These are phyloP conservation scores for Eleginops maclovinus DNA, from an alignment of 2,113 vertebrate species.

Conservation along the genomic window DNA sequence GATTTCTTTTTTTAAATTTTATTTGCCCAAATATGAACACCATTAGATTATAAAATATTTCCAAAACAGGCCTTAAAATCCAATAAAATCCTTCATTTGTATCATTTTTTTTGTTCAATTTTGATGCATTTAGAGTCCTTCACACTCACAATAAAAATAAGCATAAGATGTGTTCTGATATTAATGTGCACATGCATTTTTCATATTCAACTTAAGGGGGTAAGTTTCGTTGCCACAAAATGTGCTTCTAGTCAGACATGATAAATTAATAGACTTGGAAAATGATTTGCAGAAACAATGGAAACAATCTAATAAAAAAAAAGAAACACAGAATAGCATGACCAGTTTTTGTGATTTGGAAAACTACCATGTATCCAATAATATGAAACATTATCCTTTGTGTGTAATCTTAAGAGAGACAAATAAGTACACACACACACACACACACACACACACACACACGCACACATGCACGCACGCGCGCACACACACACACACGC, in stretches of 20 bases:
- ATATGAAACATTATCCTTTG: too few species aligned
- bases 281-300: constrained; percentile 28
- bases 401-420: too few species aligned
- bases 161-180: constrained; percentile 24
- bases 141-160: constrained; percentile 24
- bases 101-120: constrained; percentile 19
- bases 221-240: constrained; percentile 38
- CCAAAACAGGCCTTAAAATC: neutral
- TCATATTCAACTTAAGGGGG: constrained; percentile 49
- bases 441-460: neutral
- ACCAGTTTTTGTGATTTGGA: neutral
- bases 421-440: neutral
- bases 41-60: constrained; percentile 18
- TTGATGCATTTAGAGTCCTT: constrained; percentile 23
- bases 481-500: neutral
- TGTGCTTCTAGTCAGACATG: constrained; percentile 52
- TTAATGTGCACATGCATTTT: constrained; percentile 46
- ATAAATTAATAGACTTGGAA: constrained; percentile 56
- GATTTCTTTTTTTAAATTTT: neutral
- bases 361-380: neutral
- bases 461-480: neutral
- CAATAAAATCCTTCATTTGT: neutral
- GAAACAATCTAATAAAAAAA: constrained; percentile 5
- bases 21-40: constrained; percentile 32
- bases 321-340: constrained; percentile 18